Evolutionary conservation across 2,888 invertebrate genomes (phyloP).

Genomic region (Melipona beecheii): DNA sequence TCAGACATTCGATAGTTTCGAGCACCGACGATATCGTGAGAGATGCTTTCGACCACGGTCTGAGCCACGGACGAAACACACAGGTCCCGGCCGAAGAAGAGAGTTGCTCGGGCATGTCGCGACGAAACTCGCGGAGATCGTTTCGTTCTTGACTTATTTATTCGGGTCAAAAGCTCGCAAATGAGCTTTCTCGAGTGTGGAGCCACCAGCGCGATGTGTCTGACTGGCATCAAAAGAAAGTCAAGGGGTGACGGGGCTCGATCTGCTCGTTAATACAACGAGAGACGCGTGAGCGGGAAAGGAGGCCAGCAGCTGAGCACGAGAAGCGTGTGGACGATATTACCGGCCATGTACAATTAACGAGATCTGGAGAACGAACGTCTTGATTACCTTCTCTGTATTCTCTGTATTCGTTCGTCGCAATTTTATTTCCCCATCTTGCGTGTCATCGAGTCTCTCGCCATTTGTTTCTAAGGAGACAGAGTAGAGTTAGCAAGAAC

Average conservation of each 20-base stretch:
- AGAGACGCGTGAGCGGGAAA: conserved; percentile 11
- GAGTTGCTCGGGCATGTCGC: background rate
- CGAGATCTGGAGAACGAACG: background rate
- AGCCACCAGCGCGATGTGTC: conserved; percentile 3
- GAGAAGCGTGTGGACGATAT: background rate
- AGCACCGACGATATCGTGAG: no score
- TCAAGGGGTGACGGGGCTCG: conserved; percentile 40
- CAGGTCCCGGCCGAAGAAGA: background rate
- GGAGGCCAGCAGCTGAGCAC: conserved; percentile 3
- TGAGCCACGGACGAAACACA: background rate
- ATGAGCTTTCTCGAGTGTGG: conserved; percentile 51
- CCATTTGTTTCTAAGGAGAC: no score
- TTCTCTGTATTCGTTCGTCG: background rate
- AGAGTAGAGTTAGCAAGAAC: no score
- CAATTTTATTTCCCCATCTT: background rate
- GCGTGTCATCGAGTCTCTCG: no score
- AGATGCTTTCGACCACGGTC: background rate
- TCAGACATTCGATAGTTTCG: no score
- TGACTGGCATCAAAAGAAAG: conserved; percentile 47
- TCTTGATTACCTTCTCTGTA: background rate
- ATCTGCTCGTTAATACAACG: conserved; percentile 54
- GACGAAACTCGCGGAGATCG: conserved; percentile 25
- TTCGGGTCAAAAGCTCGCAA: conserved; percentile 58
- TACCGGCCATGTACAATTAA: background rate
- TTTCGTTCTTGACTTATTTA: conserved; percentile 52